Base-by-base conservation (phyloP, 2,888 invertebrate species). In the Archips xylosteana region DNA sequence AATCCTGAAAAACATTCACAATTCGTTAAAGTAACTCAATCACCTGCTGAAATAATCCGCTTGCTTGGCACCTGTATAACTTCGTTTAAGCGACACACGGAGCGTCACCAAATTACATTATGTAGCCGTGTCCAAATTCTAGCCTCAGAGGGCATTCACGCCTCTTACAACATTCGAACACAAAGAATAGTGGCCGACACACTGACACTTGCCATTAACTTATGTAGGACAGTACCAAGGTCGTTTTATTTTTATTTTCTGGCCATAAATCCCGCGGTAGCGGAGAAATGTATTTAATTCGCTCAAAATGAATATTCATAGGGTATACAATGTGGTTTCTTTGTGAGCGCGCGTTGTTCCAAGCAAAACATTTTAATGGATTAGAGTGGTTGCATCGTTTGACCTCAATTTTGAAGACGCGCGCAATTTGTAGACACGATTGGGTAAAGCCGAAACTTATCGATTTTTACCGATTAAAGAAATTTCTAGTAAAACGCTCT, bases 141-240 rank as follows among this genome's bases (percentile, higher is more conserved):
- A 65, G 64, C 36, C 60, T 64, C 36, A 74, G 65, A 65, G 51
- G 60, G 64, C 74, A 74, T 74, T 71, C 63, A 67, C 63, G 49
- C 63, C 49, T 23, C 42, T 71, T 70, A 42, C 63, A 60, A 66
- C 42, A 64, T 51, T 61, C 32, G 32, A 57, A 51, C 77, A 77
- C 76, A 77, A 78, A 76, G 75, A 67, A 66, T 57, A 42, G 75
- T 75, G 67, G 34, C n/a, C 57, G 74, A 68, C 62, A 76, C 45
- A 64, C 62, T 76, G 76, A 70, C 74, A 77, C 76, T 72, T 73
- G 75, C 75, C 74, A 76, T 76, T 76, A 75, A 63, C 59, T 63
- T 70, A 78, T 75, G 76, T 76, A 68, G 76, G 74, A 51, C 76
- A 65, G 57, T 63, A 61, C 74, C 76, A 78, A 79, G 77, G 77